phyloP scores from a whole-genome alignment of 1,140 invertebrate species.

The Antheraea pernyi region DNA sequence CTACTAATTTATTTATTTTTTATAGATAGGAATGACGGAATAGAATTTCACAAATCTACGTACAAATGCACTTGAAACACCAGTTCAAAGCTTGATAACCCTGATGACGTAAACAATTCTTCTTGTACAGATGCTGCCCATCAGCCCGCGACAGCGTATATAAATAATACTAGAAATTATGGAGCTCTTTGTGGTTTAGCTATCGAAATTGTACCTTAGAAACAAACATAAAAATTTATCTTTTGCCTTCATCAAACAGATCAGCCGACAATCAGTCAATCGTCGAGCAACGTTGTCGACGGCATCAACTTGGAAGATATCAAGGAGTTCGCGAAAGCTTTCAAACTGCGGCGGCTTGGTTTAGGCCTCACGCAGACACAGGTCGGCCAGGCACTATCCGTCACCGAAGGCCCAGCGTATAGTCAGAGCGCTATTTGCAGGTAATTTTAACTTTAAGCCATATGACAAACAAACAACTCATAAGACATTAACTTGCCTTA shows the following conservation, averaged over 20 bases:
- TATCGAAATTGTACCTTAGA: neutral
- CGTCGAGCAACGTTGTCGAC: conserved; percentile 95
- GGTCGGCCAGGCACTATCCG: conserved; percentile 95
- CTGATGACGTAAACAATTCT: too few relatives aligned
- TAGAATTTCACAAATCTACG: too few relatives aligned
- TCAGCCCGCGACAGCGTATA: too few relatives aligned
- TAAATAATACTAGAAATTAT: too few relatives aligned
- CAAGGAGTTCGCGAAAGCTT: conserved; percentile 98
- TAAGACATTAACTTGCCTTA: too few relatives aligned
- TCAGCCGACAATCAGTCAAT: conserved; percentile 95
- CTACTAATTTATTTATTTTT: too few relatives aligned
- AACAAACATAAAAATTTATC: neutral
- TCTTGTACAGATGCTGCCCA: too few relatives aligned
- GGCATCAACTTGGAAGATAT: conserved; percentile 98
- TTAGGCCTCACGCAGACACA: conserved; percentile 97
- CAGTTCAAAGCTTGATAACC: too few relatives aligned
- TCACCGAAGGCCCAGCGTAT: conserved; percentile 98
- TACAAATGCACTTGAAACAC: too few relatives aligned
- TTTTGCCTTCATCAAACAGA: conserved; percentile 77
- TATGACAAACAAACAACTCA: too few relatives aligned
- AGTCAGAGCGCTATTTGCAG: conserved; percentile 99
- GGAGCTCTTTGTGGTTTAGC: too few relatives aligned
- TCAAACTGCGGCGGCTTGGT: conserved; percentile 95
- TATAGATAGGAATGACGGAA: too few relatives aligned
- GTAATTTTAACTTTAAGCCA: conserved; percentile 72